phyloP scores from a whole-genome alignment of 2,888 invertebrate genomes.

The Cheilosia impressa region DNA sequence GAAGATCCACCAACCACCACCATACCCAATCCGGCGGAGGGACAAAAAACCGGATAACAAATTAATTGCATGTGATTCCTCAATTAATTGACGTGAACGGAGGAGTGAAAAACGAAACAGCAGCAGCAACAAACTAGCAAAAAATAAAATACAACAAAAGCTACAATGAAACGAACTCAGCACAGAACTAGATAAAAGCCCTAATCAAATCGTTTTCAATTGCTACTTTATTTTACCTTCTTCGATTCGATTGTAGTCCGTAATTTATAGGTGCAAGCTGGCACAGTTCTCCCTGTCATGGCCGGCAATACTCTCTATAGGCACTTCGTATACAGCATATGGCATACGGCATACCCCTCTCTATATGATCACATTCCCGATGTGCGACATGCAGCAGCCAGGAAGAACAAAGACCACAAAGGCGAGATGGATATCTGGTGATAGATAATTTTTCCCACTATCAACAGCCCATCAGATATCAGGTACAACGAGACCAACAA shows the following conservation, averaged over 20 bases:
- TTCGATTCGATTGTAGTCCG: slow-evolving; percentile 64
- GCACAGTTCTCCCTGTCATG: slow-evolving; percentile 35
- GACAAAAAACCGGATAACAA: slow-evolving; percentile 48
- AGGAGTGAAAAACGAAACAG: slow-evolving; percentile 43
- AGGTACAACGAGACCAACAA: slow-evolving; percentile 40
- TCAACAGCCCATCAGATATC: slow-evolving; percentile 18
- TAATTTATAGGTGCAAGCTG: slow-evolving; percentile 67
- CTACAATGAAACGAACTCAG: slow-evolving; percentile 38
- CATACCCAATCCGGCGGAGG: slow-evolving; percentile 13
- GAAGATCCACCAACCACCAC: neutral
- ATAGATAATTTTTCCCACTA: slow-evolving; percentile 46
- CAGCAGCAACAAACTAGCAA: slow-evolving; percentile 5
- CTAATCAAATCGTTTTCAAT: slow-evolving; percentile 69
- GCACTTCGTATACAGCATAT: slow-evolving; percentile 2
- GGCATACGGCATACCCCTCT: neutral
- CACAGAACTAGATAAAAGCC: slow-evolving; percentile 62
- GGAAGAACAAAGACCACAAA: slow-evolving; percentile 57
- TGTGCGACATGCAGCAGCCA: slow-evolving; percentile 30
- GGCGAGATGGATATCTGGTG: slow-evolving; percentile 58
- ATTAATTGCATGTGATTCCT: slow-evolving; percentile 72
- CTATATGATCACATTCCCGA: slow-evolving; percentile 10
- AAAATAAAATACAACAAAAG: slow-evolving; percentile 16
- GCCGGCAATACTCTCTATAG: slow-evolving; percentile 18
- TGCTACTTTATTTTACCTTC: slow-evolving; percentile 71
- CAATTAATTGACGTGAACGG: slow-evolving; percentile 62